Evolutionary conservation across 1,140 invertebrate species (phyloP).

Genomic region (Brachionus rubens): DNA sequence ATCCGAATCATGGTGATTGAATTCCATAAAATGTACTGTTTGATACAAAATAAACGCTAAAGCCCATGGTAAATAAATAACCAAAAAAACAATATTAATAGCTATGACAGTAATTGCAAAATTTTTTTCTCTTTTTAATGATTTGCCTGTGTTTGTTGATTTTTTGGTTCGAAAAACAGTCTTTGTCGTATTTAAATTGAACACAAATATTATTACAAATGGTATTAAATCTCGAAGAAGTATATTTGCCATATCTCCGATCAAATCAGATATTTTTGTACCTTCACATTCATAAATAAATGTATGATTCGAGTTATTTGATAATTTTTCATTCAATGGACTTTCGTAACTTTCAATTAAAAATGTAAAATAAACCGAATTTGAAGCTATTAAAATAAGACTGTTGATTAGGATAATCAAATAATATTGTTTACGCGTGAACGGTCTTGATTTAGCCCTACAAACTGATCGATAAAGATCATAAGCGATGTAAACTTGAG

Average conservation of each 20-base stretch:
- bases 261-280: slow-evolving; percentile 8
- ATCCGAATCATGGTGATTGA: background rate
- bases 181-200: background rate
- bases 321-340: background rate
- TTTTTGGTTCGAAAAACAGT: background rate
- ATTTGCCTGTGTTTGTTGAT: background rate
- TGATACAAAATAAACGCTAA: background rate
- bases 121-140: background rate
- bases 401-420: background rate
- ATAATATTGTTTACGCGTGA: background rate
- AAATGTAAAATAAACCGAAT: slow-evolving; percentile 4
- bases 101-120: background rate
- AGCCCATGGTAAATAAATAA: slow-evolving; percentile 7
- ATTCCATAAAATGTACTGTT: background rate
- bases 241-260: background rate
- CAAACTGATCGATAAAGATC: slow-evolving; percentile 11
- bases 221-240: background rate
- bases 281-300: background rate
- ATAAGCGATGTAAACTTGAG: background rate
- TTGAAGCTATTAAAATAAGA: background rate
- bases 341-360: background rate
- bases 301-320: background rate
- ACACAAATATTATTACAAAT: background rate
- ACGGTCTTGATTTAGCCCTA: background rate
- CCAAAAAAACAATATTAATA: slow-evolving; percentile 5